These are phyloP conservation scores for Sinotaia quadrata DNA, from an alignment of 2,888 invertebrate genomes.

Conservation along the genomic window DNA sequence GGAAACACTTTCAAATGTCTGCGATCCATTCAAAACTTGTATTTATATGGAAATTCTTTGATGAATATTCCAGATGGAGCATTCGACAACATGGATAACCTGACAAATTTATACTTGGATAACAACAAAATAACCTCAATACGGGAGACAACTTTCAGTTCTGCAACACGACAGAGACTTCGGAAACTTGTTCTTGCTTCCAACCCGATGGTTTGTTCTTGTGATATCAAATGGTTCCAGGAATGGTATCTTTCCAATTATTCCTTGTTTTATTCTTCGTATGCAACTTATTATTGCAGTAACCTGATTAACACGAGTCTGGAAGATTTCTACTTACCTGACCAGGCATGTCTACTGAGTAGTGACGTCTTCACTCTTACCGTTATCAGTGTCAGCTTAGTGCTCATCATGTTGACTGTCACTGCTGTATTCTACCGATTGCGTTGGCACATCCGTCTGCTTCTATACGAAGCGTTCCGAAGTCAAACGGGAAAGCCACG, in stretches of 20 bases:
- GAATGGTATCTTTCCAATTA: not conserved
- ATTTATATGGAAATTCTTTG: not conserved
- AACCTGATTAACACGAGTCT: not conserved
- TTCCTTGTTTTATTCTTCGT: not conserved
- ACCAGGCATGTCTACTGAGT: slow-evolving; percentile 3
- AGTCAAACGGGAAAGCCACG: slow-evolving; percentile 67
- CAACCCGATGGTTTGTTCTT: not conserved
- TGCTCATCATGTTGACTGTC: not conserved
- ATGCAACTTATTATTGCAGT: not conserved
- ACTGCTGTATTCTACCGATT: not conserved
- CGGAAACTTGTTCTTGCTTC: not conserved
- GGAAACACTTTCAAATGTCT: too few species aligned
- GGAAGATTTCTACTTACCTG: not conserved
- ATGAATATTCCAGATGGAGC: not conserved
- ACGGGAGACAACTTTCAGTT: not conserved
- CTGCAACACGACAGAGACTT: not conserved
- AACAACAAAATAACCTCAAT: not conserved
- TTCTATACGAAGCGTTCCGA: slow-evolving; percentile 73
- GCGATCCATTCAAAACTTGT: too few species aligned
- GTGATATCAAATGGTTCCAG: slow-evolving; percentile 6
- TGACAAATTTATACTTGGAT: not conserved
- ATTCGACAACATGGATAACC: slow-evolving; percentile 2
- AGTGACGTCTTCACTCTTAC: not conserved
- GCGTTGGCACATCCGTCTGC: slow-evolving; percentile 18
- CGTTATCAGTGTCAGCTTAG: not conserved